Base-by-base conservation (phyloP, 1,140 invertebrate genomes). In the Bombus confusus region DNA sequence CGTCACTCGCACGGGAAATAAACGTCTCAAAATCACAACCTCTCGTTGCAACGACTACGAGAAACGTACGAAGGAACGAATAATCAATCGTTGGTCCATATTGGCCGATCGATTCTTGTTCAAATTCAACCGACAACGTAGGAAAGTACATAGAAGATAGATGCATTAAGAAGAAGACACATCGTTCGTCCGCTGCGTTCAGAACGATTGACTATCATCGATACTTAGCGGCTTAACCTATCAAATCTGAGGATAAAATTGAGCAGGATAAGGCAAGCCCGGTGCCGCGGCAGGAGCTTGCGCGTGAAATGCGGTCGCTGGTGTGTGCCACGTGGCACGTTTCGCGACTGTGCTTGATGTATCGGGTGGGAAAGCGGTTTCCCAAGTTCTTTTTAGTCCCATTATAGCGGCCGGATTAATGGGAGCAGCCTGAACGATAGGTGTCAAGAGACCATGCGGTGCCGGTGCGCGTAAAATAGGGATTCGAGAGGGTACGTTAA, bases 371-470 rank as follows among this genome's bases (percentile, higher is more conserved):
- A 95, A 93, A n/a, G 94, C 92, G 77, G 88, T 91, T 75, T 95
- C 95, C 96, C 94, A 96, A 85, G 93, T 95, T 87, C 91, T 93
- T 92, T 95, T 96, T 88, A 95, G 80, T 47, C 95, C 78, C 90
- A 96, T 93, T 94, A 97, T n/a, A 94, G 95, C 80, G 93, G 94
- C 89, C 80, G 91, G 93, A 87, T 95, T 95, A 1, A 95, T 82
- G 47, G 92, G 89, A 9, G 94, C 86, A 74, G 93, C 89, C 80
- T 89, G 93, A n/a, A 94, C 91, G 85, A 93, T 91, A 92, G 93
- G 87, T 90, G 95, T 92, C 94, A 95, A 94, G 81, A 95, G 93
- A 79, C 91, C 94, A 85, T 94, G 95, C 85, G 92, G 94, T 82
- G 88, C 90, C 39, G 92, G 96, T 75, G 93, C 92, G 5, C 94